These are phyloP conservation scores for Pogonognathellus flavescens DNA, from an alignment of 1,140 invertebrate genomes.

Conservation along the genomic window DNA sequence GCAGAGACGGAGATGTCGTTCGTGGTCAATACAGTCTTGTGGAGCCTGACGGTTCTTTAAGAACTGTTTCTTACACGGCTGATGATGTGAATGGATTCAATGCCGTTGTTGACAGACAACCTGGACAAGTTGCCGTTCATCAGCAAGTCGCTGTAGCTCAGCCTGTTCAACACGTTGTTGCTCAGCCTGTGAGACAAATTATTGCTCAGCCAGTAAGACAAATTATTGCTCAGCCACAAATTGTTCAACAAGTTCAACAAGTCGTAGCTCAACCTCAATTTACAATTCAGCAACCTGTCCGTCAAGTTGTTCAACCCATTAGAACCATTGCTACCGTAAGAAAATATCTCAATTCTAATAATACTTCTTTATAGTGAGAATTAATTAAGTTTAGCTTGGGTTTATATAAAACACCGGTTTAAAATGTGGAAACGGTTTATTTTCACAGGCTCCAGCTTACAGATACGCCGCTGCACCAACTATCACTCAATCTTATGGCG, in stretches of 20 bases:
- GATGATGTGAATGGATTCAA: conserved; percentile 80
- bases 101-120: conserved; percentile 74
- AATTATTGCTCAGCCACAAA: conserved; percentile 54
- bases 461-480: conserved; percentile 26
- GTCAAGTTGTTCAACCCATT: conserved; percentile 69
- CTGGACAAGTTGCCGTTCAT: conserved; percentile 71
- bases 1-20: conserved; percentile 75
- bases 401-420: background rate
- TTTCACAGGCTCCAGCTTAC: background rate
- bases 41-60: conserved; percentile 22
- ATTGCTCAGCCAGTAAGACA: background rate
- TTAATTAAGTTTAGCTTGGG: too few relatives aligned
- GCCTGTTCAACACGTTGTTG: conserved; percentile 64
- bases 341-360: background rate
- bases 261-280: conserved; percentile 54
- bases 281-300: background rate
- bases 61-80: conserved; percentile 78
- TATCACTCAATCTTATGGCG: conserved; percentile 19
- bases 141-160: conserved; percentile 70
- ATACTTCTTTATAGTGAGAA: background rate
- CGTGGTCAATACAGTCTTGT: conserved; percentile 74
- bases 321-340: conserved; percentile 40
- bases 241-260: background rate
- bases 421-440: background rate
- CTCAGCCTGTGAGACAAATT: background rate